Conservation (phyloP, 2,113 vertebrate genomes). For the Cochlearius cochlearius region DNA sequence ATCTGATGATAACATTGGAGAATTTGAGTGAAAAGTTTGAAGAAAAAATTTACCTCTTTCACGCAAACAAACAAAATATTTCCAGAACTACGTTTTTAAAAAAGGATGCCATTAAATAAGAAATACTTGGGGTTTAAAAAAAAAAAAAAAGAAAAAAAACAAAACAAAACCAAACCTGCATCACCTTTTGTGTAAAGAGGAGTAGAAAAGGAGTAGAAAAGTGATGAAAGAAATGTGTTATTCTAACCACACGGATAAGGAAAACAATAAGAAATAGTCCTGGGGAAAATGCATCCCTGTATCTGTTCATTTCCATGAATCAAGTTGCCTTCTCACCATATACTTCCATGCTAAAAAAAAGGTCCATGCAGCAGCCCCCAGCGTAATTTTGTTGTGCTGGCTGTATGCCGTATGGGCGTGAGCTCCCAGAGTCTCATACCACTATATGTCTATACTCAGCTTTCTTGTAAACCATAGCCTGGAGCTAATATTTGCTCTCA, state of each 20-base stretch:
- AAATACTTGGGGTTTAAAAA: not conserved
- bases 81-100: accelerated
- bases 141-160: not conserved
- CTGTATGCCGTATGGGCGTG: not conserved
- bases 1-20: not conserved
- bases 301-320: not conserved
- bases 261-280: not conserved
- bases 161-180: not conserved
- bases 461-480: not conserved
- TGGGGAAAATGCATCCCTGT: not conserved
- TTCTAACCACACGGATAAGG: not conserved
- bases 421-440: not conserved
- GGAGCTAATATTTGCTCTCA: not conserved
- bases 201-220: not conserved
- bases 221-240: not conserved
- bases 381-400: not conserved
- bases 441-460: not conserved
- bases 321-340: not conserved
- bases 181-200: not conserved
- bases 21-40: not conserved
- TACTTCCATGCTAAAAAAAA: not conserved
- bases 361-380: accelerated
- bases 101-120: not conserved
- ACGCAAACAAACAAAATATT: not conserved
- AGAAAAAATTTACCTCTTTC: not conserved